Evolutionary conservation across 2,888 invertebrate species (phyloP).

Genomic region (Leuctra nigra): DNA sequence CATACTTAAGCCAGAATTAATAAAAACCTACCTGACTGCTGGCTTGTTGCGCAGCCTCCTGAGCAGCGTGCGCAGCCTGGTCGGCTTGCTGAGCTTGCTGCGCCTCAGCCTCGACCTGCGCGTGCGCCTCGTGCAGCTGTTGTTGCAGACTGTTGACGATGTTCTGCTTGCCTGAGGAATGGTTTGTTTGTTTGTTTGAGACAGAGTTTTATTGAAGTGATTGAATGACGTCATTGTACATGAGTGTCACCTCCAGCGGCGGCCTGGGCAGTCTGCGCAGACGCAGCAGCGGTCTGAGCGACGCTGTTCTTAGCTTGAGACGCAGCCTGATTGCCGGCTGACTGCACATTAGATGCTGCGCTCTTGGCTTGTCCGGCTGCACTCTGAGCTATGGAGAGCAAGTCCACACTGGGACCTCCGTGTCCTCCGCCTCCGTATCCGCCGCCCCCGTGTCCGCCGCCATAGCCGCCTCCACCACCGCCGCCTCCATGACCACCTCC

Average conservation of each 20-base stretch:
- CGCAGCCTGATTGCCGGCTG: not conserved
- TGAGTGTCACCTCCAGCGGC: not conserved
- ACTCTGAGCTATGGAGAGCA: not conserved
- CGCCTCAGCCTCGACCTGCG: slow-evolving; percentile 2
- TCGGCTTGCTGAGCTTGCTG: slow-evolving; percentile 3
- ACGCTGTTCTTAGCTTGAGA: slow-evolving; percentile 1
- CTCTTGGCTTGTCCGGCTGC: slow-evolving; percentile 5
- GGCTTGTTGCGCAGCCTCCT: not conserved
- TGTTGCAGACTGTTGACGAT: slow-evolving; percentile 6
- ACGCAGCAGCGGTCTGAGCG: not conserved
- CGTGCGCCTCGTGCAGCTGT: slow-evolving; percentile 5
- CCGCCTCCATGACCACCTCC: not conserved
- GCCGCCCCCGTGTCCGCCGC: not conserved
- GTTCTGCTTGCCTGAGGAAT: slow-evolving; percentile 6
- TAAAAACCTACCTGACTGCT: too few species aligned
- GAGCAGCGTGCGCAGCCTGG: slow-evolving; percentile 1
- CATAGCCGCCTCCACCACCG: not conserved
- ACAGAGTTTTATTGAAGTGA: too few species aligned
- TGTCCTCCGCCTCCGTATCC: not conserved
- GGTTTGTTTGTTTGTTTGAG: too few species aligned
- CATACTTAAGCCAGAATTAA: too few species aligned
- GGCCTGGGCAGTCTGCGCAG: slow-evolving; percentile 1
- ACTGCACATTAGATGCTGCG: not conserved
- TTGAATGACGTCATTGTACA: too few species aligned
- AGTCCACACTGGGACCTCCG: not conserved